Conservation (phyloP, 2,888 invertebrate species). For the Dynastes maya region DNA sequence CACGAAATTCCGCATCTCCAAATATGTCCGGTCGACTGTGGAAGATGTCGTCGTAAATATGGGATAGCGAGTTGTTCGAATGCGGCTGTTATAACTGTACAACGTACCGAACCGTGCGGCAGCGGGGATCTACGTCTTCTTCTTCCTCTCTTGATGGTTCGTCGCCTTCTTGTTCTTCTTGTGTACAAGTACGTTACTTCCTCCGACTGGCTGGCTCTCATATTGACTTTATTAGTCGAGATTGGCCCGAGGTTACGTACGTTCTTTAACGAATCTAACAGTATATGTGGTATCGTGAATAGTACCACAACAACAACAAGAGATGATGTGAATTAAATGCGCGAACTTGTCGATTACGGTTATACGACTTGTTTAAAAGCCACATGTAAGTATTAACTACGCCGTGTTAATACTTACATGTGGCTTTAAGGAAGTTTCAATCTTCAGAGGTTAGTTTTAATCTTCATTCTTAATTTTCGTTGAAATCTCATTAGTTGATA, state of each 20-base stretch:
- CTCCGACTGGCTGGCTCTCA: not conserved
- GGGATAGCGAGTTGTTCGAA: not conserved
- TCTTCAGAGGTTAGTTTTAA: no score
- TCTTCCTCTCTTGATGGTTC: not conserved
- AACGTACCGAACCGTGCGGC: not conserved
- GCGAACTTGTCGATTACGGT: no score
- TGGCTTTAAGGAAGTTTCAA: no score
- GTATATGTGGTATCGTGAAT: constrained; percentile 16
- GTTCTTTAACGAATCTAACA: constrained; percentile 36
- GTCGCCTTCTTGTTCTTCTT: not conserved
- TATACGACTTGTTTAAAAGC: no score
- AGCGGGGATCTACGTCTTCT: constrained; percentile 5
- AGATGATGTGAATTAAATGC: no score
- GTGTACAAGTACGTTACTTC: no score
- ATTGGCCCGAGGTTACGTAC: constrained; percentile 21
- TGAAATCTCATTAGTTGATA: no score
- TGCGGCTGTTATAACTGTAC: constrained; percentile 29
- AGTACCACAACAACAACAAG: not conserved
- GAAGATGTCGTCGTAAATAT: not conserved
- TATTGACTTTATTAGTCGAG: constrained; percentile 32
- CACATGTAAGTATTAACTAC: no score
- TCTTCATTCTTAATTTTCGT: no score
- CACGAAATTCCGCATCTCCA: constrained; percentile 42
- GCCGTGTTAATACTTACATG: no score
- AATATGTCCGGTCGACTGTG: constrained; percentile 24